Evolutionary conservation across 2,888 invertebrate species (phyloP).

Genomic region (Phalera bucephala): DNA sequence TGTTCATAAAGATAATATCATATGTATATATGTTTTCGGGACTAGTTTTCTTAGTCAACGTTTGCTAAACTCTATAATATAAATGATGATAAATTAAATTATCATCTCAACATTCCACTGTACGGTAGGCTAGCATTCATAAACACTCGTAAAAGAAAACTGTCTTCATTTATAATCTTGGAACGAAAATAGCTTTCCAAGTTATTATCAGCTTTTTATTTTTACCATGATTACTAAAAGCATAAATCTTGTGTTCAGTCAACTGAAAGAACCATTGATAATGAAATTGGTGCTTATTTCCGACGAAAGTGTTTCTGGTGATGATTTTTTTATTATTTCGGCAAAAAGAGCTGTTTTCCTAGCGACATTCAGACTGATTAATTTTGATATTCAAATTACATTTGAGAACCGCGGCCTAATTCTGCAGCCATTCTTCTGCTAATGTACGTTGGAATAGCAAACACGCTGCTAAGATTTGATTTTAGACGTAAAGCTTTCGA

Average conservation of each 20-base stretch:
- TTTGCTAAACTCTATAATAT: too few species aligned
- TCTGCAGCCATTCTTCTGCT: slow-evolving; percentile 15
- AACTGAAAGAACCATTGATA: slow-evolving; percentile 44
- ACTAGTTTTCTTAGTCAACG: too few species aligned
- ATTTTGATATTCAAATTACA: slow-evolving; percentile 61
- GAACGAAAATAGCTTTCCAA: too few species aligned
- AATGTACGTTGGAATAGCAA: slow-evolving; percentile 9
- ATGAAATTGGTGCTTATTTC: slow-evolving; percentile 58
- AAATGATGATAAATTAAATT: too few species aligned
- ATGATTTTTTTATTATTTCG: slow-evolving; percentile 54
- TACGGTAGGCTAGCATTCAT: too few species aligned
- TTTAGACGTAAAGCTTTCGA: too few species aligned
- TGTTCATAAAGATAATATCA: too few species aligned
- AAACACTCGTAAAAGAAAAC: too few species aligned
- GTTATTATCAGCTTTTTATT: slow-evolving; percentile 12
- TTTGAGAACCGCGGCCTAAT: slow-evolving; percentile 22
- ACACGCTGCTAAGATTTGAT: too few species aligned
- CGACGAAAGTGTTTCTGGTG: slow-evolving; percentile 31
- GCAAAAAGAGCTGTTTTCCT: slow-evolving; percentile 47
- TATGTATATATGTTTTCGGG: too few species aligned
- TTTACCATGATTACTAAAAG: slow-evolving; percentile 19
- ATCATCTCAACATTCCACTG: too few species aligned
- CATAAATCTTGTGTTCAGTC: slow-evolving; percentile 52
- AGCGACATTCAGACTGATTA: slow-evolving; percentile 55
- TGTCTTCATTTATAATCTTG: too few species aligned